Evolutionary conservation across 2,113 vertebrate species (phyloP), one percentile per base, ranked within the genome.

Genomic region (Oryzias woworae): DNA sequence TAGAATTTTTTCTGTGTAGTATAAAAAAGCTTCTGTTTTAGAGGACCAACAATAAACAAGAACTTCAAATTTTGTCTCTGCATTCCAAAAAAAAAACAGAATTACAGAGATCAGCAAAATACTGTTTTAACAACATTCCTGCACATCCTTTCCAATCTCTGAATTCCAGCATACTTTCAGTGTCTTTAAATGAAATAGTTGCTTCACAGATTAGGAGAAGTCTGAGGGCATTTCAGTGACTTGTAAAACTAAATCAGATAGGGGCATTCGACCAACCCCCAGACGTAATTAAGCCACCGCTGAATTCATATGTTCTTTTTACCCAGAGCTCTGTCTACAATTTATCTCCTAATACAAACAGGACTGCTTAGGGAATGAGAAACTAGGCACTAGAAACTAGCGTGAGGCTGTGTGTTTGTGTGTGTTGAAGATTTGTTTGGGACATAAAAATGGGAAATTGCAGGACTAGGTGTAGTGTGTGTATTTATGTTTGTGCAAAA

Each of bases 321-420:
- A 77, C 54, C 66, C 41, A 69, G 26, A 58, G 61, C 53, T 56
- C 69, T 62, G 62, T 73, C 72, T 68, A 60, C 63, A 77, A 75
- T 83, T 79, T 76, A 79, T 83, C 56, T 78, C 69, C 80, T 78
- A 77, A 83, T 83, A 83, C 77, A 88, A 86, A 78, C 28, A 50
- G 66, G 58, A 53, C 12, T 65, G 64, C 36, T 62, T 72, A 73
- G 69, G 59, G 85, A 83, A 77, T 74, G 74, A 69, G 58, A 75
- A 87, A 73, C 52, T 31, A 74, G 62, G 45, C 28, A 12, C 69
- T 62, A 71, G 5, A 77, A 44, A 68, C 70, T 56, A 4, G 53
- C 64, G 58, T 75, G 17, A 48, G 50, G 50, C 15, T 56, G 16
- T 42, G 22, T 56, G 15, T 62, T 23, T 58, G 57, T 7, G 50